These are phyloP conservation scores for Heliconius himera DNA, from an alignment of 1,140 invertebrate species.

Conservation along the genomic window DNA sequence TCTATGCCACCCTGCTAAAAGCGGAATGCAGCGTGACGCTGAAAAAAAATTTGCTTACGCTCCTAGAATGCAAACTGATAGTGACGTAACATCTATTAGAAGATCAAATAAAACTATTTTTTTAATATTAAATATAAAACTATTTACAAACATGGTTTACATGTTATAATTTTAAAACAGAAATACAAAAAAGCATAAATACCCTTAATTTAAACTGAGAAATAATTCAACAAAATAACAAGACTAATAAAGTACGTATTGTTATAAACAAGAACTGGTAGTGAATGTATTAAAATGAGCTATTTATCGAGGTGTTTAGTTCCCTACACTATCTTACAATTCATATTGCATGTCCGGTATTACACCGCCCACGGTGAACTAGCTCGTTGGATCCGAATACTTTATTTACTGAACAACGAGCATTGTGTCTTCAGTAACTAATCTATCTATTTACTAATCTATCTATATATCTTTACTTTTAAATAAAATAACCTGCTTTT, in stretches of 20 bases:
- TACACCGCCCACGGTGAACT: slow-evolving; percentile 72
- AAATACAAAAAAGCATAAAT: neutral
- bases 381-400: slow-evolving; percentile 59
- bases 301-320: slow-evolving; percentile 46
- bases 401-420: slow-evolving; percentile 42
- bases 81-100: no score
- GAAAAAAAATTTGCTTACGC: no score
- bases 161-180: neutral
- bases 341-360: slow-evolving; percentile 75
- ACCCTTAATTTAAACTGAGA: neutral
- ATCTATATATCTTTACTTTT: slow-evolving; percentile 11
- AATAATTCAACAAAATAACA: slow-evolving; percentile 1
- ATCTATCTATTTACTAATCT: no score
- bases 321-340: slow-evolving; percentile 66
- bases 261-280: slow-evolving; percentile 3
- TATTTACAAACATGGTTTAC: no score
- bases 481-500: neutral
- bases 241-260: slow-evolving; percentile 6
- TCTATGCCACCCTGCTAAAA: no score
- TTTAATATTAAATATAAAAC: no score
- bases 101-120: no score
- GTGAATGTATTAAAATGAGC: slow-evolving; percentile 21
- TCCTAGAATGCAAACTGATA: no score
- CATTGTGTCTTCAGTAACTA: slow-evolving; percentile 27
- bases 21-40: no score